phyloP scores from a whole-genome alignment of 2,888 invertebrate genomes.

The Temnothorax unifasciatus region DNA sequence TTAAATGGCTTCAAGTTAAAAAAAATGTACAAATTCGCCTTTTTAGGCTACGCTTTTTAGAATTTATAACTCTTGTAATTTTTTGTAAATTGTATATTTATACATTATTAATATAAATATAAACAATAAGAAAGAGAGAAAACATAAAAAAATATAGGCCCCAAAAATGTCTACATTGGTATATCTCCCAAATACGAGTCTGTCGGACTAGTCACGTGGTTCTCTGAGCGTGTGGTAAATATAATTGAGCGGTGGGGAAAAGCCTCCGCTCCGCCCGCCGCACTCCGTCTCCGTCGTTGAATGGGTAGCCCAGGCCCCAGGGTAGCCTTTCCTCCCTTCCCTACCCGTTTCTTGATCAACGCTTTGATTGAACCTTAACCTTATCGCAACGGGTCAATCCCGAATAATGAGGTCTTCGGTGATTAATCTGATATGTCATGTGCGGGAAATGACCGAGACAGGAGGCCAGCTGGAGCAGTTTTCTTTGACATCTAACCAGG shows the following conservation, averaged over 20 bases:
- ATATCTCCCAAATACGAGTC: background rate
- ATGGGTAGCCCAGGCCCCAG: background rate
- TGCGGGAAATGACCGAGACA: background rate
- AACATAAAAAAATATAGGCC: background rate
- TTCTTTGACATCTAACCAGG: background rate
- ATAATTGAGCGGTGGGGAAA: background rate
- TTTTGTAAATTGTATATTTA: background rate
- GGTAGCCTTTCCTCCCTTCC: constrained; percentile 50
- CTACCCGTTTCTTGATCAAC: constrained; percentile 43
- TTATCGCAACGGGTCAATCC: background rate
- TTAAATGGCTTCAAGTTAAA: too few relatives aligned
- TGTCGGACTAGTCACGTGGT: background rate
- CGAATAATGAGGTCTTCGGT: background rate
- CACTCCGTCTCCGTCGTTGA: background rate
- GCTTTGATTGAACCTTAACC: constrained; percentile 58
- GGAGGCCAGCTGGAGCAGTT: background rate
- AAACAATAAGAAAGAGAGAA: background rate
- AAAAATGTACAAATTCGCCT: too few relatives aligned
- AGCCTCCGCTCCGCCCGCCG: background rate
- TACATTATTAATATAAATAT: background rate
- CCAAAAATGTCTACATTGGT: background rate
- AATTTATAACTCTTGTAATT: too few relatives aligned
- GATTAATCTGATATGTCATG: background rate
- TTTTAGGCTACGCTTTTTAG: too few relatives aligned
- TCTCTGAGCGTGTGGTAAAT: background rate